phyloP scores from a whole-genome alignment of 2,888 invertebrate genomes.

The Sabatieria punctata region DNA sequence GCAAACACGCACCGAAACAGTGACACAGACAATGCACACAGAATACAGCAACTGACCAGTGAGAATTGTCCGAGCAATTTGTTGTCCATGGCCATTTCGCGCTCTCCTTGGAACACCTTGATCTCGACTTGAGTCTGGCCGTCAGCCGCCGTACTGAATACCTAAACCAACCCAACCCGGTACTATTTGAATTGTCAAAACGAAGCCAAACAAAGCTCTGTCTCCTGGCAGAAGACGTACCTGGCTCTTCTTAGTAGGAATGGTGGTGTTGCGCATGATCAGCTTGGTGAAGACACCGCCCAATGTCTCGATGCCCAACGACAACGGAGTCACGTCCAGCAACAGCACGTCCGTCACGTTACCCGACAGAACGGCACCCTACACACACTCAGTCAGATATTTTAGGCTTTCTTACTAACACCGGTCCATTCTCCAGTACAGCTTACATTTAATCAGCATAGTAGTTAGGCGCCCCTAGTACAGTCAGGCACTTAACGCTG shows the following conservation, averaged over 20 bases:
- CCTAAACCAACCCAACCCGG: conserved; percentile 42
- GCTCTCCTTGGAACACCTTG: conserved; percentile 94
- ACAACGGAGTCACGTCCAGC: conserved; percentile 86
- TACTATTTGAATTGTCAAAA: too few species aligned
- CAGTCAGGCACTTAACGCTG: too few species aligned
- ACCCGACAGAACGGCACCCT: conserved; percentile 79
- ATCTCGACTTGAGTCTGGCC: conserved; percentile 99
- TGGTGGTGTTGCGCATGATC: conserved; percentile 85
- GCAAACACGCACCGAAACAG: too few species aligned
- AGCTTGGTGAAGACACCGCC: conserved; percentile 78
- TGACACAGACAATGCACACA: too few species aligned
- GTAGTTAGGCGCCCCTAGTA: too few species aligned
- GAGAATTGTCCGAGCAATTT: conserved; percentile 84
- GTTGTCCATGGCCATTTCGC: conserved; percentile 94
- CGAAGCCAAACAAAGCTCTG: neutral
- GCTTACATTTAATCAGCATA: too few species aligned
- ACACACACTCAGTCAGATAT: conserved; percentile 4
- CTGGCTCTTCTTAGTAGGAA: conserved; percentile 93
- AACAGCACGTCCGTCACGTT: conserved; percentile 91
- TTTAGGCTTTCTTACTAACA: neutral
- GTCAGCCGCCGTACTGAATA: conserved; percentile 97
- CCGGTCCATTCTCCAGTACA: too few species aligned
- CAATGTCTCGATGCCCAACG: conserved; percentile 85
- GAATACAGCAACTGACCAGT: conserved; percentile 41
- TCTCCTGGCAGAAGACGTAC: conserved; percentile 22